These are phyloP conservation scores for Pachycephus smyrnensis DNA, from an alignment of 2,888 invertebrate genomes.

Conservation along the genomic window DNA sequence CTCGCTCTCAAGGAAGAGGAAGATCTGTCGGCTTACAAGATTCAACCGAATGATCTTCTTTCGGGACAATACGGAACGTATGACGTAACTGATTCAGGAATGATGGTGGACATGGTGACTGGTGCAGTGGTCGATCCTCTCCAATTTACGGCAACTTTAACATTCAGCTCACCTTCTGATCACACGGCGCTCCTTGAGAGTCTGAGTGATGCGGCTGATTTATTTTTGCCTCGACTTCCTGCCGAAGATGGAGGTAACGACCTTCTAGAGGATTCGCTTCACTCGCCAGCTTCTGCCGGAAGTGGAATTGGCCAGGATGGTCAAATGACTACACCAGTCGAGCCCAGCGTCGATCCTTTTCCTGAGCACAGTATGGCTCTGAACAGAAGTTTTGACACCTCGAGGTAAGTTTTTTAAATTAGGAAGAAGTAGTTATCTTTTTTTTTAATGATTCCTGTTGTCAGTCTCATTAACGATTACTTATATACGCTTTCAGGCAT, in stretches of 20 bases:
- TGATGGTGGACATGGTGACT: slow-evolving; percentile 86
- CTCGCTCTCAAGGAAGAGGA: slow-evolving; percentile 84
- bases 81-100: slow-evolving; percentile 76
- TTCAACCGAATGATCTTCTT: slow-evolving; percentile 75
- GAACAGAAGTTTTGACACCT: slow-evolving; percentile 41
- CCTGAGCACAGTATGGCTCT: slow-evolving; percentile 77
- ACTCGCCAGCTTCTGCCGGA: slow-evolving; percentile 74
- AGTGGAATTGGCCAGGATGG: slow-evolving; percentile 60
- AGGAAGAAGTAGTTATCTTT: slow-evolving; percentile 11
- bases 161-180: slow-evolving; percentile 83
- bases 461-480: background rate
- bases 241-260: slow-evolving; percentile 74
- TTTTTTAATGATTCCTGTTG: background rate
- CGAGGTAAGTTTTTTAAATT: slow-evolving; percentile 16
- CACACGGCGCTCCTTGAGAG: slow-evolving; percentile 79
- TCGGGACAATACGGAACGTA: slow-evolving; percentile 74
- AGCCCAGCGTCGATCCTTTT: slow-evolving; percentile 78
- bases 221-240: slow-evolving; percentile 80
- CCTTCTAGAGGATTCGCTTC: slow-evolving; percentile 76
- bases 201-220: slow-evolving; percentile 83
- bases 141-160: slow-evolving; percentile 85
- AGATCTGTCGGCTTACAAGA: slow-evolving; percentile 79
- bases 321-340: slow-evolving; percentile 74
- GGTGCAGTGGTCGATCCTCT: slow-evolving; percentile 83
- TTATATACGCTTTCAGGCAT: slow-evolving; percentile 43